A percentile compares a stretch with the other conserved stretches of the same genome.
phyloP scores from a whole-genome alignment of 2,113 vertebrate species.

The Hepsetus odoe region DNA sequence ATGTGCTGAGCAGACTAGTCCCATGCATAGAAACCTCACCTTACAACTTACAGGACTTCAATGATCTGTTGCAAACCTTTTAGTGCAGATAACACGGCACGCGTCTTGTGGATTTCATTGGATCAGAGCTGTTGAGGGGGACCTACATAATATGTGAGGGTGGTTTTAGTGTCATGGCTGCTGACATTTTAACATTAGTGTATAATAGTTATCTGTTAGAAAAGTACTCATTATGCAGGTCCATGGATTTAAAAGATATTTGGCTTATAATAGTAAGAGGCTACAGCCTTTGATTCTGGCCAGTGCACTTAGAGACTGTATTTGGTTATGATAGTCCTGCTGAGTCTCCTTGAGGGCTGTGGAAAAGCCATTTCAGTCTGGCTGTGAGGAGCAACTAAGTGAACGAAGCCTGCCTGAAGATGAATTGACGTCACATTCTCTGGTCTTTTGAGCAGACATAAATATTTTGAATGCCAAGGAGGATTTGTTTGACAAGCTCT shows the following conservation, averaged over 20 bases:
- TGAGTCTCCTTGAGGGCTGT: conserved; percentile 1
- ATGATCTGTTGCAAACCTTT: no score
- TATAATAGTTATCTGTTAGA: conserved; percentile 1
- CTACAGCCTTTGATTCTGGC: conserved; percentile 8
- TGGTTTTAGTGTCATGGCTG: no score
- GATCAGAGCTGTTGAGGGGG: no score
- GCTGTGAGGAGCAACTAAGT: conserved; percentile 12
- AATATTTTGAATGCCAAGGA: conserved; percentile 40
- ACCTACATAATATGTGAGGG: no score
- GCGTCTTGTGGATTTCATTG: no score
- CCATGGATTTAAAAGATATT: conserved; percentile 6
- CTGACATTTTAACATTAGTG: no score
- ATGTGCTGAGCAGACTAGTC: no score
- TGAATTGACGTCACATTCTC: conserved; percentile 1
- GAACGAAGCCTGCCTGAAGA: background rate
- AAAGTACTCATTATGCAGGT: background rate
- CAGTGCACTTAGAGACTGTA: background rate
- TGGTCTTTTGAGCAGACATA: conserved; percentile 27
- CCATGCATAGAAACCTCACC: no score
- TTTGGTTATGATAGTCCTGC: background rate
- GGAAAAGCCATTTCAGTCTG: conserved; percentile 10
- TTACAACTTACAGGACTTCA: no score
- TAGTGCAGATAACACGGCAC: no score
- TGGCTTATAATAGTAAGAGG: background rate
- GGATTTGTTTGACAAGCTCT: conserved; percentile 39